Base-by-base conservation (phyloP, 2,797 vertebrate species). In the Paedocypris micromegethes region DNA sequence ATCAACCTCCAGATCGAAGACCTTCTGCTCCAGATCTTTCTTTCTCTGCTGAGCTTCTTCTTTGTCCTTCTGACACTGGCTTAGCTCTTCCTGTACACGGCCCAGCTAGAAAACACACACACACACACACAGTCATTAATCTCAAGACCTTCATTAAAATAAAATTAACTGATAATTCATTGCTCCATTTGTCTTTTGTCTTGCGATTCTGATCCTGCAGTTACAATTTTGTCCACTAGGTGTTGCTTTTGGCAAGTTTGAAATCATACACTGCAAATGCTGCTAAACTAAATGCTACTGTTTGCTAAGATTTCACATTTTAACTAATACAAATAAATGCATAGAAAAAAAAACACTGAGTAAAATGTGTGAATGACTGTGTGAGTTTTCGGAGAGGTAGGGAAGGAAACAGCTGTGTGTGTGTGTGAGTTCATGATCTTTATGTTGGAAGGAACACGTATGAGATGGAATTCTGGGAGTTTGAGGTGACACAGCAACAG, bases 1-100 rank as follows among this genome's bases (percentile, higher is more conserved):
- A 64, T 95, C 91, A 2, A 84, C 80, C 79, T 97, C 93, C 78
- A 98, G 85, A 48, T 92, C 90, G 42, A 86, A 89, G 56, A 96
- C 77, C 1, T 88, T 92, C 77, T 89, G 90, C 75, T 94, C 90
- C 78, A 98, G 78, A 48, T 81, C 83, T 68, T 90, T 90, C 69
- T 87, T 88, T 70, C 78, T 91, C 0, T 90, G 86, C 76, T 90
- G 74, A 0, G 91, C 90, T 58, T 97, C 93, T 0, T 97, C 92
- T 62, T 92, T 87, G 38, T 93, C 92, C 72, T 82, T 86, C 80
- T 92, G 87, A 82, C 91, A 84, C 76, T 87, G 89, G 38, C 78
- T 88, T 72, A 97, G 81, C 60, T 93, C 89, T 44, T 93, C 92
- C 70, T 93, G 91, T 77, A 92, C 83, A n/a, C 80, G 84, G 3